phyloP scores from a whole-genome alignment of 2,888 invertebrate genomes.

The Xylota segnis region DNA sequence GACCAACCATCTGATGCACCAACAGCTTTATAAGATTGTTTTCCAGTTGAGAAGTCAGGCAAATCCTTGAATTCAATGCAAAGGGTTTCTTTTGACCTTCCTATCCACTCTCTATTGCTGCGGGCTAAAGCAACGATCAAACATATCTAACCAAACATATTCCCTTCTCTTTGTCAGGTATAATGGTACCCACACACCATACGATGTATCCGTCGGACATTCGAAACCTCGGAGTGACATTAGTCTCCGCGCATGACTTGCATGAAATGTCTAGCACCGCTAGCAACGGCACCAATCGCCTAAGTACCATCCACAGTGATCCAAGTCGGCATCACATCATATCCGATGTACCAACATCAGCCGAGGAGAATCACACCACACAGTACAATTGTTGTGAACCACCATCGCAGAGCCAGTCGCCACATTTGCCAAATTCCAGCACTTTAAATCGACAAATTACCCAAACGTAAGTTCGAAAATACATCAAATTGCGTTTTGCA shows the following conservation, averaged over 20 bases:
- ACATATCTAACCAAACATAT: conserved; percentile 1
- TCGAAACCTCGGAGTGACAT: conserved; percentile 77
- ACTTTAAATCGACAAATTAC: conserved; percentile 85
- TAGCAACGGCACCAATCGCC: conserved; percentile 63
- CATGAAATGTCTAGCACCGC: conserved; percentile 81
- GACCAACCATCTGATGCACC: no score
- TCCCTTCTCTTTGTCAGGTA: conserved; percentile 32
- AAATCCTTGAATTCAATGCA: no score
- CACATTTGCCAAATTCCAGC: conserved; percentile 85
- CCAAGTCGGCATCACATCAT: conserved; percentile 81
- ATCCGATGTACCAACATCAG: conserved; percentile 69
- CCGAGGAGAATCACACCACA: conserved; percentile 81
- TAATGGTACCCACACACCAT: conserved; percentile 46
- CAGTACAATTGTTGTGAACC: conserved; percentile 80
- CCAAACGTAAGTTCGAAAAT: conserved; percentile 84
- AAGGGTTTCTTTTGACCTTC: no score
- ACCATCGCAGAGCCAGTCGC: conserved; percentile 84
- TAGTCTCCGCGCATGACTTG: conserved; percentile 79
- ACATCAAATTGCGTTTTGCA: neutral
- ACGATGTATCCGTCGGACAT: conserved; percentile 83
- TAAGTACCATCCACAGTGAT: conserved; percentile 77
- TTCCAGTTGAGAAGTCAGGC: no score
- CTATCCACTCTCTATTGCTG: no score
- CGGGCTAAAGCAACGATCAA: no score
- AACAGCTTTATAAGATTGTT: no score